Conservation (phyloP, 2,113 vertebrate species). For the Murina feae region DNA sequence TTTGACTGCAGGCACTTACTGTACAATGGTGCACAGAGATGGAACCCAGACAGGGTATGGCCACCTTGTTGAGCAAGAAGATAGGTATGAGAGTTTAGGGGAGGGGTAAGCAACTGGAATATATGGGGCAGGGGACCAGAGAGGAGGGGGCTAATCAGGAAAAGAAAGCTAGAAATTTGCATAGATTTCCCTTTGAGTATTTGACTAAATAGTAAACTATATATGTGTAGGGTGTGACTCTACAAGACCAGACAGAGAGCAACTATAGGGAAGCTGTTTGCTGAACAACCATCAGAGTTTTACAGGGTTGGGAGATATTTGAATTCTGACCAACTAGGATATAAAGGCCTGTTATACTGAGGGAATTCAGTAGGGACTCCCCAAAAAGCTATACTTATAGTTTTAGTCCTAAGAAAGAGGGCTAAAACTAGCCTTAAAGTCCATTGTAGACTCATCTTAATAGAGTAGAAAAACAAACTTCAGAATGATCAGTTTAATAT, state of each 20-base stretch:
- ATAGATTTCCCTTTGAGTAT: neutral
- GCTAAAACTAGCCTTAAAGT: neutral
- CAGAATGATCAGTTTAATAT: slow-evolving; percentile 12
- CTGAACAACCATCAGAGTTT: neutral
- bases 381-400: neutral
- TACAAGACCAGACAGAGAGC: neutral
- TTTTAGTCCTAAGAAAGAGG: neutral
- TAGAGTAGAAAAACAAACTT: neutral
- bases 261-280: neutral
- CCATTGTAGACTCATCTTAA: neutral
- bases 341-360: neutral
- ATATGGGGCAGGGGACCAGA: neutral
- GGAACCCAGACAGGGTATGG: neutral
- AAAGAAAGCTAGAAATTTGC: neutral
- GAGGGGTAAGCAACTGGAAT: neutral
- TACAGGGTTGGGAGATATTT: neutral
- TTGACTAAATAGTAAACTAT: neutral
- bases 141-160: neutral
- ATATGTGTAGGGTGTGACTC: neutral
- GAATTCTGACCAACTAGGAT: neutral
- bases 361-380: neutral
- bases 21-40: neutral
- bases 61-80: neutral
- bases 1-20: neutral
- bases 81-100: neutral